These are phyloP conservation scores for Sthenelais limicola DNA, from an alignment of 2,888 invertebrate genomes.

Conservation along the genomic window DNA sequence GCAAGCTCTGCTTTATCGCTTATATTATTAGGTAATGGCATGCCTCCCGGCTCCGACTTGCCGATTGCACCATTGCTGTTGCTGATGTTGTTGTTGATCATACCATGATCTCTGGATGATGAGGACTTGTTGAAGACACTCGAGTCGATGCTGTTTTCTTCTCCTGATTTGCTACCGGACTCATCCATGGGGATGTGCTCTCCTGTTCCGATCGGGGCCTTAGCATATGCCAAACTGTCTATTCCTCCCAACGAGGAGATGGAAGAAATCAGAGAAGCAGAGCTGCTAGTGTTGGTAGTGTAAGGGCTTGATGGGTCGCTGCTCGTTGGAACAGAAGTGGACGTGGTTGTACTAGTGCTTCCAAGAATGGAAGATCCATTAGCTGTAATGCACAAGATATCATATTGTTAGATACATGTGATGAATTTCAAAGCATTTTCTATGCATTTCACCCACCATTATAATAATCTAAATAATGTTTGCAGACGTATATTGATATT, in stretches of 20 bases:
- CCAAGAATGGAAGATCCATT: conserved; percentile 25
- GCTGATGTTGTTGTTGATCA: conserved; percentile 4
- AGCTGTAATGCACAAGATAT: too few relatives aligned
- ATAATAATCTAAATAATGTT: too few relatives aligned
- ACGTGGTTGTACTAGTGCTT: conserved; percentile 20
- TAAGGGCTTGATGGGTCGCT: not conserved
- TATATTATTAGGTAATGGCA: not conserved
- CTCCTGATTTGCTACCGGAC: conserved; percentile 31
- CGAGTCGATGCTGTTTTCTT: conserved; percentile 33
- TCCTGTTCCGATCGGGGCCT: conserved; percentile 38
- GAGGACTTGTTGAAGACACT: conserved; percentile 35
- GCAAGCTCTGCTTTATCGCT: conserved; percentile 21
- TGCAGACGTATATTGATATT: too few relatives aligned
- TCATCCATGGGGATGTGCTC: conserved; percentile 38
- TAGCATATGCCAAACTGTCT: conserved; percentile 4
- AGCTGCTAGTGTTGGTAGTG: not conserved
- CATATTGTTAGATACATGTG: too few relatives aligned
- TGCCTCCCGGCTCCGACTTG: not conserved
- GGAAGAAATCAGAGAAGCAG: conserved; percentile 3
- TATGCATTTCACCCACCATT: too few relatives aligned
- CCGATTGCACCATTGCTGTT: not conserved
- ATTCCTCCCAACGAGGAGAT: conserved; percentile 11
- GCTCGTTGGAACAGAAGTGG: conserved; percentile 11
- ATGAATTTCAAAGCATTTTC: too few relatives aligned
- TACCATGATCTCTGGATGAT: conserved; percentile 7